These are phyloP conservation scores for Butastur rufipennis DNA, from an alignment of 2,113 vertebrate genomes.

Conservation along the genomic window DNA sequence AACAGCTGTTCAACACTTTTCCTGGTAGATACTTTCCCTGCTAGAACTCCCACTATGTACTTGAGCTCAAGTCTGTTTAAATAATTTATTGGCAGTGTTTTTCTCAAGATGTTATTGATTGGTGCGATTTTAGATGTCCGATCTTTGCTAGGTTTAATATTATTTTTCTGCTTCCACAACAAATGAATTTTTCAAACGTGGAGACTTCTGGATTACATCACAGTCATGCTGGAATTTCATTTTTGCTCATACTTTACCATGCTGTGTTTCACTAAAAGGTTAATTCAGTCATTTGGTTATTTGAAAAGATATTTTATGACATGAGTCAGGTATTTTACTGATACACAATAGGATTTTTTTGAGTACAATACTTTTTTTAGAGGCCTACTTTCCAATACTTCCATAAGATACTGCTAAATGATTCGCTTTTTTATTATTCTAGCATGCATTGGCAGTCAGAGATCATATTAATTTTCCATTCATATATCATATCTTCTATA, in stretches of 20 bases:
- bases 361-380: not conserved
- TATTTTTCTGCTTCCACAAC: not conserved
- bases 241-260: not conserved
- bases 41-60: not conserved
- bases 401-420: not conserved
- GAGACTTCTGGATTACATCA: not conserved
- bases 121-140: not conserved
- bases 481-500: not conserved
- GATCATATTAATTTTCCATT: not conserved
- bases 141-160: not conserved
- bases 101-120: not conserved
- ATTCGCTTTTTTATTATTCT: not conserved
- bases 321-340: not conserved
- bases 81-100: not conserved
- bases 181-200: not conserved
- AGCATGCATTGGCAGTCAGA: not conserved
- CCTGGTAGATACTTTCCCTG: not conserved
- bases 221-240: not conserved
- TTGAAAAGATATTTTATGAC: not conserved
- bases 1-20: not conserved
- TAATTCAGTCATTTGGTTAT: not conserved
- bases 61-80: not conserved
- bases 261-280: not conserved
- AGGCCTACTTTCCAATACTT: not conserved
- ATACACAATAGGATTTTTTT: not conserved